These are phyloP conservation scores for Neocloeon triangulifer DNA, from an alignment of 1,140 invertebrate genomes.

Conservation along the genomic window DNA sequence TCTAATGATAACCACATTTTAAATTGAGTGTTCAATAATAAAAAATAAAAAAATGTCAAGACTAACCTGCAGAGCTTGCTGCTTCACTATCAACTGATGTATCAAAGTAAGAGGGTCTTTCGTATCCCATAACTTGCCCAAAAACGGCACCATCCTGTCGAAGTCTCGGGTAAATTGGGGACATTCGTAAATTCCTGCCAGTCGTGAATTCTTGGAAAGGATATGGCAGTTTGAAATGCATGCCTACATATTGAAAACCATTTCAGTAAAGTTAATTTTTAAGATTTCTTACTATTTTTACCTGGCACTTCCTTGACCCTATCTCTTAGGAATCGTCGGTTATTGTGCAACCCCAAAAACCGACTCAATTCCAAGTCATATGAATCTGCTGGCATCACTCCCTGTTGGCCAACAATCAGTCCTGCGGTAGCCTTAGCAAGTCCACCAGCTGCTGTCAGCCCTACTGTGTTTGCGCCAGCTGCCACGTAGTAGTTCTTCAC, in stretches of 20 bases:
- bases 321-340: conserved; percentile 79
- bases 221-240: conserved; percentile 64
- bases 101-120: conserved; percentile 84
- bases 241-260: conserved; percentile 17
- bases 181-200: conserved; percentile 80
- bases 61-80: too few species aligned
- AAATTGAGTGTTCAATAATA: background rate
- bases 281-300: conserved; percentile 13
- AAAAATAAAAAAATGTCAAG: too few species aligned
- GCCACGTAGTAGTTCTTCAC: conserved; percentile 86
- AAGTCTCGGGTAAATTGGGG: conserved; percentile 84
- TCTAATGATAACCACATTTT: background rate
- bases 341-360: conserved; percentile 89
- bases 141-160: conserved; percentile 87
- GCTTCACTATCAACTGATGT: conserved; percentile 11
- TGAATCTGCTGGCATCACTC: conserved; percentile 59
- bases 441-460: conserved; percentile 78
- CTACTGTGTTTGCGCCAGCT: conserved; percentile 87
- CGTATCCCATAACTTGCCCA: conserved; percentile 96
- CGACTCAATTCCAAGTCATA: conserved; percentile 80
- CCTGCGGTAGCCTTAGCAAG: conserved; percentile 79
- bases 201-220: conserved; percentile 68
- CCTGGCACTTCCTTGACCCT: conserved; percentile 85
- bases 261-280: background rate
- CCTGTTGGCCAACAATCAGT: conserved; percentile 68